These are phyloP conservation scores for Archivesica marissinica DNA, from an alignment of 1,140 invertebrate genomes.

Conservation along the genomic window DNA sequence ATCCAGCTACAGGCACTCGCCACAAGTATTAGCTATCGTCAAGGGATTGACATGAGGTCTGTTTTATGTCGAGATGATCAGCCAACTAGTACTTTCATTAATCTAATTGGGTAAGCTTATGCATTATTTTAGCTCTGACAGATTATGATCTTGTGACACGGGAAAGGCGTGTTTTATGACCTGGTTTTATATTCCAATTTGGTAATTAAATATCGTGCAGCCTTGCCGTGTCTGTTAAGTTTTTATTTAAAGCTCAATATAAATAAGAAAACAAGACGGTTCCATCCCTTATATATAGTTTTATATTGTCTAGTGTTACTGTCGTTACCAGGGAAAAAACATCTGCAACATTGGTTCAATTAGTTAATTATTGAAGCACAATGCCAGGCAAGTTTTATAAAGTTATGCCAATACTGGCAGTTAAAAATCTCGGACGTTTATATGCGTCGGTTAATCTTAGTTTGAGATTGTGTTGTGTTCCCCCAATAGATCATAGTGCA, in stretches of 20 bases:
- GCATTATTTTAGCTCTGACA: neutral
- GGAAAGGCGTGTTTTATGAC: neutral
- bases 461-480: too few relatives aligned
- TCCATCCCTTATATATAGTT: neutral
- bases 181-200: neutral
- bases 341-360: too few relatives aligned
- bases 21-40: neutral
- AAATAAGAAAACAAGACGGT: neutral
- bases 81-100: conserved; percentile 30
- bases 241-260: neutral
- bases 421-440: too few relatives aligned
- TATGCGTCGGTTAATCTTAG: too few relatives aligned
- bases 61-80: conserved; percentile 1
- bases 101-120: conserved; percentile 18
- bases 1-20: neutral
- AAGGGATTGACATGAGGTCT: neutral
- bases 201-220: conserved; percentile 28
- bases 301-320: too few relatives aligned
- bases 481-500: too few relatives aligned
- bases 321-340: too few relatives aligned
- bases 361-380: too few relatives aligned
- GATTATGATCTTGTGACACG: conserved; percentile 25
- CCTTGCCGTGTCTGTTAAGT: neutral
- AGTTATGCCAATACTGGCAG: too few relatives aligned
- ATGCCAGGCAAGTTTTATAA: too few relatives aligned